Conservation (phyloP, 2,888 invertebrate species). For the Cheilosia vernalis region DNA sequence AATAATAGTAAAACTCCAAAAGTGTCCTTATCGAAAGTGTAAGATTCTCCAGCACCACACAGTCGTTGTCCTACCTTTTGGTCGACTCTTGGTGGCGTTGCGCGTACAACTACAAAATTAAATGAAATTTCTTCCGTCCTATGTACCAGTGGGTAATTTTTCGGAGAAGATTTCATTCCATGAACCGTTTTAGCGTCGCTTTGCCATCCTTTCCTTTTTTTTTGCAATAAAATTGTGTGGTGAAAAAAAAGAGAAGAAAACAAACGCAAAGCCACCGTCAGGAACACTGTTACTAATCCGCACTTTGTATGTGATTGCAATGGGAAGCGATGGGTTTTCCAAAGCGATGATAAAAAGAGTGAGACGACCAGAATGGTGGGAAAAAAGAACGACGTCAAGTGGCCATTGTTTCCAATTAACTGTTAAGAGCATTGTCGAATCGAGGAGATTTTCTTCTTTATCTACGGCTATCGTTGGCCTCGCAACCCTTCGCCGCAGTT, state of each 20-base stretch:
- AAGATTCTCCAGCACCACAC: conserved; percentile 71
- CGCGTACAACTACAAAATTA: conserved; percentile 16
- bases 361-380: conserved; percentile 11
- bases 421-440: conserved; percentile 74
- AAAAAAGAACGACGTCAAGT: conserved; percentile 52
- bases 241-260: conserved; percentile 1
- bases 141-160: conserved; percentile 38
- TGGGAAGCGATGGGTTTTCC: conserved; percentile 66
- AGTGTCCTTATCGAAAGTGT: conserved; percentile 75
- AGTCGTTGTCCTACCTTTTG: conserved; percentile 17
- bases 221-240: conserved; percentile 67
- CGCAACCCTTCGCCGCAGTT: conserved; percentile 1
- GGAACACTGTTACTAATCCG: conserved; percentile 68
- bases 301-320: conserved; percentile 72
- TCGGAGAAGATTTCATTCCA: conserved; percentile 63
- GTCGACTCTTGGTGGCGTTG: no score
- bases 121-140: conserved; percentile 46
- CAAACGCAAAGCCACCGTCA: conserved; percentile 8
- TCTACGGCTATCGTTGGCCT: conserved; percentile 44
- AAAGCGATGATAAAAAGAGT: conserved; percentile 51
- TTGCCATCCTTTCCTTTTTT: conserved; percentile 35
- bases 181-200: conserved; percentile 29
- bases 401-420: conserved; percentile 75
- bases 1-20: conserved; percentile 74
- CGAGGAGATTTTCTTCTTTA: conserved; percentile 63